Evolutionary conservation across 2,113 vertebrate species (phyloP).

Genomic region (Lathamus discolor): DNA sequence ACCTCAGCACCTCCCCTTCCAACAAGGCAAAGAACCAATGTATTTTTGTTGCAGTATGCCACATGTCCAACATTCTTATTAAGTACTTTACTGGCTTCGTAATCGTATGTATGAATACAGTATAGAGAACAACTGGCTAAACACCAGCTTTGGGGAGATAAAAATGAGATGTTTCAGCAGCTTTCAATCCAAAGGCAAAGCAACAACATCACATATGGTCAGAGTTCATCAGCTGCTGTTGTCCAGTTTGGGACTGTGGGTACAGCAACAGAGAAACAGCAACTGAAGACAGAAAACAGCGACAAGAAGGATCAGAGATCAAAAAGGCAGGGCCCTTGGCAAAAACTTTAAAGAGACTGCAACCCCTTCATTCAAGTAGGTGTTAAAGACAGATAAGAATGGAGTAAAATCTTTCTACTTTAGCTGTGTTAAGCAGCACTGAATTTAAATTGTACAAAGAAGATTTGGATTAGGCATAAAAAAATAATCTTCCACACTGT

Average conservation of each 20-base stretch:
- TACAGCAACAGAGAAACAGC: neutral
- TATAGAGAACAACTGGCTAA: neutral
- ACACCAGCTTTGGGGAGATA: neutral
- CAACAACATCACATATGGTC: neutral
- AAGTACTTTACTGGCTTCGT: neutral
- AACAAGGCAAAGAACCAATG: neutral
- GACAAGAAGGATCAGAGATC: neutral
- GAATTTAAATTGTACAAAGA: slow-evolving; percentile 1
- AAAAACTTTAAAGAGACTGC: neutral
- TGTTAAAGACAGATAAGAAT: neutral
- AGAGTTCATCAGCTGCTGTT: neutral
- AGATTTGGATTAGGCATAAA: neutral
- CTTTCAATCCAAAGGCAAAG: neutral
- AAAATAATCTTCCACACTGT: neutral
- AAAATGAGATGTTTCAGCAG: neutral
- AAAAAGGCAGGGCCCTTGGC: neutral
- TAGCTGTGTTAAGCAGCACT: neutral
- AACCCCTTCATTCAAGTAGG: neutral
- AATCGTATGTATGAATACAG: neutral
- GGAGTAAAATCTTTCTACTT: neutral
- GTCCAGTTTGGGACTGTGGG: neutral
- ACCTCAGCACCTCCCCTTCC: neutral
- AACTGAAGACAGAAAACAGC: neutral
- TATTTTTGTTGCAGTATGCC: neutral
- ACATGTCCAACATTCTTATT: neutral